Conservation (phyloP, 2,888 invertebrate species). For the Paralinhomoeus sp. region DNA sequence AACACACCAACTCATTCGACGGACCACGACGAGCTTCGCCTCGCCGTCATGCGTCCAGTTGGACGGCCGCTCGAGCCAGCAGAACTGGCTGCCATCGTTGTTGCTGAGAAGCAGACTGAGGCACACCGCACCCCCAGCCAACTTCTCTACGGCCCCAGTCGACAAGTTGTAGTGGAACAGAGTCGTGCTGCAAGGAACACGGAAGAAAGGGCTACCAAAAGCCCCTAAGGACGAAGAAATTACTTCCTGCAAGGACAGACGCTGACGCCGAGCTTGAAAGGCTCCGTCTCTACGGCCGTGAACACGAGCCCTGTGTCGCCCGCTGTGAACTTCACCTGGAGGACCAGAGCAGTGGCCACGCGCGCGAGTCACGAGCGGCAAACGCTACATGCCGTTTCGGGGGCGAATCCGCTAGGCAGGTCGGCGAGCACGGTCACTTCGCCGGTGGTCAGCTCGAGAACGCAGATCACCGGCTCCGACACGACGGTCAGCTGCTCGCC, state of each 20-base stretch:
- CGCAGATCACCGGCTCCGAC: slow-evolving; percentile 1
- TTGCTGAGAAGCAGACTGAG: neutral
- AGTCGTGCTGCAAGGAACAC: neutral
- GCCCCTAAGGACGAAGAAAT: neutral
- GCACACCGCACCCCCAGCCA: neutral
- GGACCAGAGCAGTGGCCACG: neutral
- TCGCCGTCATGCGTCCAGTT: neutral
- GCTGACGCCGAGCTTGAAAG: slow-evolving; percentile 1
- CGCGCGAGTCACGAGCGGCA: neutral
- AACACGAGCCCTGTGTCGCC: slow-evolving; percentile 5
- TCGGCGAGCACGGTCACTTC: slow-evolving; percentile 1
- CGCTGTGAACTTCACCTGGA: slow-evolving; percentile 4
- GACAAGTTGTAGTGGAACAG: neutral
- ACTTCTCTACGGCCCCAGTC: neutral
- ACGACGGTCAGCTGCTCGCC: slow-evolving; percentile 5
- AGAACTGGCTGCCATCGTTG: neutral
- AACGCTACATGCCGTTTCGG: neutral
- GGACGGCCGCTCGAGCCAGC: neutral
- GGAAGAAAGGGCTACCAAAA: too few relatives aligned
- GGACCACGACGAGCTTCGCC: neutral
- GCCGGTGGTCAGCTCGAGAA: slow-evolving; percentile 2
- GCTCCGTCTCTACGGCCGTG: slow-evolving; percentile 1
- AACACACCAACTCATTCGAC: neutral
- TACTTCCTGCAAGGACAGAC: slow-evolving; percentile 2
- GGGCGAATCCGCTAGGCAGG: slow-evolving; percentile 1